Evolutionary conservation across 2,797 vertebrate species (phyloP).

Genomic region (Acropternis orthonyx): DNA sequence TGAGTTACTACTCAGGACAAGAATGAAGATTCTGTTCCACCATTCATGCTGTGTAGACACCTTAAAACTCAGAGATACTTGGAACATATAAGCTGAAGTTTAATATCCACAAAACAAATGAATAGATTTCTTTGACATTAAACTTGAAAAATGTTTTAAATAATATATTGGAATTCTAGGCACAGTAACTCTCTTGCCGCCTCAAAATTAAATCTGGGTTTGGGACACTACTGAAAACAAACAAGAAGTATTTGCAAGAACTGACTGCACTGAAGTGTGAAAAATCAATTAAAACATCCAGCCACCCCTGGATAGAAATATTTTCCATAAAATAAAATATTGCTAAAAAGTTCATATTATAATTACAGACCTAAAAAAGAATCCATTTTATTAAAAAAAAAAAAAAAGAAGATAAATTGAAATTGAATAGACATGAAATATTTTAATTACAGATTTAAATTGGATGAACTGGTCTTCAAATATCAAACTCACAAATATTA

Average conservation of each 20-base stretch:
- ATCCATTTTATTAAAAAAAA: neutral
- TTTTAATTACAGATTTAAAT: neutral
- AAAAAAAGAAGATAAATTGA: neutral
- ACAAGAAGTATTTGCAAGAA: constrained; percentile 10
- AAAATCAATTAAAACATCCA: constrained; percentile 65
- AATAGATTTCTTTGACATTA: neutral
- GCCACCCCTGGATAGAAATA: neutral
- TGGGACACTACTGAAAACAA: neutral
- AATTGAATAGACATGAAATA: neutral
- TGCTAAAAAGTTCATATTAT: neutral
- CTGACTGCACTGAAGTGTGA: constrained; percentile 26
- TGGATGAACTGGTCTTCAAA: neutral
- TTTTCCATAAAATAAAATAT: constrained; percentile 4
- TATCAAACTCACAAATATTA: neutral
- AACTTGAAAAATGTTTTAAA: neutral
- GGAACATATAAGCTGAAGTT: neutral
- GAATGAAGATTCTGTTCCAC: neutral
- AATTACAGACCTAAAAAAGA: neutral
- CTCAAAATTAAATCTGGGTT: constrained; percentile 48
- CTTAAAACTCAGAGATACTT: neutral
- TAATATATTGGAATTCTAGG: constrained; percentile 14
- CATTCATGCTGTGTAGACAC: neutral
- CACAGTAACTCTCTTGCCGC: neutral
- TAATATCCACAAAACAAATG: neutral
- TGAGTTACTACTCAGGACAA: neutral